These are phyloP conservation scores for Acrossocheilus wenchowensis DNA, from an alignment of 2,797 vertebrate genomes.

Conservation along the genomic window DNA sequence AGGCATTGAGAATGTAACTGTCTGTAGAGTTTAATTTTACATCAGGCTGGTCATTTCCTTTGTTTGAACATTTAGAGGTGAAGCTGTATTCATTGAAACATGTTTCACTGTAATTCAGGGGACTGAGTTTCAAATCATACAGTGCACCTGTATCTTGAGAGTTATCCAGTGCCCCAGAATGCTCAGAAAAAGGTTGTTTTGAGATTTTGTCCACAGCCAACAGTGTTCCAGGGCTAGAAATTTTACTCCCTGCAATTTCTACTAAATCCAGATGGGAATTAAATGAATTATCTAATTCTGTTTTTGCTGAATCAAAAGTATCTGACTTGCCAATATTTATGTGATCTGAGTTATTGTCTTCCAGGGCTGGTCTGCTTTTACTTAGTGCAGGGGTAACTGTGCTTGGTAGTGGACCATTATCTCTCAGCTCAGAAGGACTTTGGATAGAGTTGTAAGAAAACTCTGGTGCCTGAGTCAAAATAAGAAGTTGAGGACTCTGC, in stretches of 20 bases:
- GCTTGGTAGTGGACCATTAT: conserved; percentile 54
- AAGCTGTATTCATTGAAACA: conserved; percentile 73
- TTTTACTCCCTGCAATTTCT: conserved; percentile 67
- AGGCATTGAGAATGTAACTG: conserved; percentile 61
- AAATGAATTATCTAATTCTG: conserved; percentile 67
- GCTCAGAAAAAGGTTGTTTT: conserved; percentile 60
- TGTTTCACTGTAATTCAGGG: conserved; percentile 74
- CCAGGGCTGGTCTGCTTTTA: conserved; percentile 60
- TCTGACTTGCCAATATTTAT: conserved; percentile 58
- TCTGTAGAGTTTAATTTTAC: conserved; percentile 66
- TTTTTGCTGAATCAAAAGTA: conserved; percentile 52
- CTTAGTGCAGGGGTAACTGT: conserved; percentile 58
- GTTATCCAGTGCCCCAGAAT: conserved; percentile 53
- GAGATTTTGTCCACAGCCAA: conserved; percentile 49
- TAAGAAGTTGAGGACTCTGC: conserved; percentile 57
- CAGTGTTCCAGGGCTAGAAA: conserved; percentile 63
- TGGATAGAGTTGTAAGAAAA: conserved; percentile 58
- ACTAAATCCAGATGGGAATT: conserved; percentile 66
- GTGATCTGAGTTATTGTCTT: conserved; percentile 56
- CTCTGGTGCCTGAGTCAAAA: conserved; percentile 63
- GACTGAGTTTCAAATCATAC: conserved; percentile 78
- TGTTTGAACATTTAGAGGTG: conserved; percentile 72
- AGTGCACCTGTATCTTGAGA: conserved; percentile 65
- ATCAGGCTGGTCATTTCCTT: conserved; percentile 65
- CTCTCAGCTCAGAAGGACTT: conserved; percentile 55